Base-by-base conservation (phyloP, 1,140 invertebrate species). In the Aphaenogaster floridana region DNA sequence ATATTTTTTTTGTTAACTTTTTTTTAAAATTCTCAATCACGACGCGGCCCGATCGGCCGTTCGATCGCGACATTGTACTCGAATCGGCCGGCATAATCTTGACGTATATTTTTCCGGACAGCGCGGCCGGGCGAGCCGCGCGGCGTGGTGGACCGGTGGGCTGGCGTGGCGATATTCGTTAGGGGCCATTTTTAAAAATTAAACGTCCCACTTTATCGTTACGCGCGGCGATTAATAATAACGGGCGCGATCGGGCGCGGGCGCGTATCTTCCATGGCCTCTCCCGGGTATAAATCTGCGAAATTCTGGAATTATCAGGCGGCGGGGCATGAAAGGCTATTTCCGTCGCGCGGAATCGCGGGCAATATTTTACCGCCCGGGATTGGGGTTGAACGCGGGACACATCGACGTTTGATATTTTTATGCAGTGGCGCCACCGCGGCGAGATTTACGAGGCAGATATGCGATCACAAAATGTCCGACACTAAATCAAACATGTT, bases 391-490 rank as follows among this genome's bases (percentile, higher is more conserved):
- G 92, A 94, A 93, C 92, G 93, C 92, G 93, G 80, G 92, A 92
- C 87, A 93, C 95, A 95, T 95, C 95, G 95, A 95, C 95, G 94
- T 95, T 95, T 95, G 95, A 95, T 95, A 95, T 95, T 95, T 94
- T 94, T 94, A 94, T 94, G 93, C 94, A 95, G 95, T 95, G 94
- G 95, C 95, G 95, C 95, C 95, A 95, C 94, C 93, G 92, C 92
- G 92, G 89, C 91, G 94, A 95, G 95, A 95, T 95, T 95, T 95
- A 95, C 94, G 95, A 95, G 94, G 94, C 95, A 95, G 95, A 95
- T 95, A 95, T 95, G 95, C 95, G 94, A 95, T 95, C 95, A 95
- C 95, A 95, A 95, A 95, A 95, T 95, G 95, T 95, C 95, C 94
- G 94, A 94, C 93, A 95, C 94, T 95, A 95, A 95, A 95, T 95